Conservation (phyloP, 1,140 invertebrate species). For the Ruditapes philippinarum region DNA sequence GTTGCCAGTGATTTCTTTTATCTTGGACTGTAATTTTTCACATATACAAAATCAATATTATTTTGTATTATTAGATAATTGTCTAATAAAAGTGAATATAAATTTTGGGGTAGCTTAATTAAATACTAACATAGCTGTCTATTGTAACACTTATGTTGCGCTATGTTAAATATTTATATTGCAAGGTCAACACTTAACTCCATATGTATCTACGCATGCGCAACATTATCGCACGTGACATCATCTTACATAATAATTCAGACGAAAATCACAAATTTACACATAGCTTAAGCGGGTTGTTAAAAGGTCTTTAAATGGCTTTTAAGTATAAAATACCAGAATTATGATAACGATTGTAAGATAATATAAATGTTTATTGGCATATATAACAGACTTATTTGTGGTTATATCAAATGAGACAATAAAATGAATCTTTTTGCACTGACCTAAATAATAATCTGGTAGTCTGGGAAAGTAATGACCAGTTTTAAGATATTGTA, state of each 20-base stretch:
- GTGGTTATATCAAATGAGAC: too few species aligned
- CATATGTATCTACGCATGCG: neutral
- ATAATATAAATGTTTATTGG: neutral
- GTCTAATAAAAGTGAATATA: too few species aligned
- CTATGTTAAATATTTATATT: slow-evolving; percentile 27
- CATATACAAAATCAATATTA: too few species aligned
- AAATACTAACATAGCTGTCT: neutral
- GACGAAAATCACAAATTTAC: slow-evolving; percentile 13
- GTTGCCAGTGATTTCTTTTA: too few species aligned
- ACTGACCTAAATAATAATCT: too few species aligned
- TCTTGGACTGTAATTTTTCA: too few species aligned
- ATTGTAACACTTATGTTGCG: neutral
- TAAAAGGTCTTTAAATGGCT: slow-evolving; percentile 10
- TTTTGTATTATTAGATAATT: too few species aligned
- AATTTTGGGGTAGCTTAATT: too few species aligned
- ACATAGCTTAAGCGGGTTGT: neutral
- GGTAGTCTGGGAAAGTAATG: too few species aligned
- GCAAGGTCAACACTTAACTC: slow-evolving; percentile 34
- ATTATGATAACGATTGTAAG: neutral
- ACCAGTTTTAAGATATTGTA: too few species aligned
- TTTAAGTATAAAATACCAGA: neutral
- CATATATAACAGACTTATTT: too few species aligned
- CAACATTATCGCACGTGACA: neutral
- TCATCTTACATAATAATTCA: neutral
- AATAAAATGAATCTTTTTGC: too few species aligned